Evolutionary conservation across 2,888 invertebrate species (phyloP).

Genomic region (Clivina fossor): DNA sequence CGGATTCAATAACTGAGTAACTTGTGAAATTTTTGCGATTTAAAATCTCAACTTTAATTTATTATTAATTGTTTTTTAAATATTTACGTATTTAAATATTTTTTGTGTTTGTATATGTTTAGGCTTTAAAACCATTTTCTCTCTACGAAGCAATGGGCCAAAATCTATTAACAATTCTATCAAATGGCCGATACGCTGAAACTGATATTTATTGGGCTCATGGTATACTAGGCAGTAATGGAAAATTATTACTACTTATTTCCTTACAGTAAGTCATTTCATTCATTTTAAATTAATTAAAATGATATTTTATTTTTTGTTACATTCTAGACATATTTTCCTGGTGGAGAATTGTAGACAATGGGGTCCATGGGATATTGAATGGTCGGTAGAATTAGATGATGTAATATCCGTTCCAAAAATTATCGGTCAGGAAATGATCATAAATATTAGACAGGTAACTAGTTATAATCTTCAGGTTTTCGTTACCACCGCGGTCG

Average conservation of each 20-base stretch:
- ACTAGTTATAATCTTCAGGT: too few relatives aligned
- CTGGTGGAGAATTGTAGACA: conserved; percentile 68
- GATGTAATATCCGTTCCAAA: conserved; percentile 70
- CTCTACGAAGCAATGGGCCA: conserved; percentile 70
- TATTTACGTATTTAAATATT: neutral
- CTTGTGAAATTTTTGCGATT: too few relatives aligned
- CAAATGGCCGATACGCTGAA: conserved; percentile 65
- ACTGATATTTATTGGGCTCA: conserved; percentile 73
- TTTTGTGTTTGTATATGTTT: conserved; percentile 38
- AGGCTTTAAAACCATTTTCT: conserved; percentile 76
- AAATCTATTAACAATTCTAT: conserved; percentile 64
- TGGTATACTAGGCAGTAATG: conserved; percentile 62
- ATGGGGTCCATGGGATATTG: conserved; percentile 74
- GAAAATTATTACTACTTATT: conserved; percentile 67
- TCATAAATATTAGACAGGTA: conserved; percentile 76
- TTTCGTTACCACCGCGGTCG: too few relatives aligned
- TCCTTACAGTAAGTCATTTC: conserved; percentile 65
- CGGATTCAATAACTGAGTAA: too few relatives aligned
- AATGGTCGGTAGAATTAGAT: conserved; percentile 73
- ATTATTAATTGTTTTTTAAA: neutral
- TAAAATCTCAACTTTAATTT: neutral
- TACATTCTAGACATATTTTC: conserved; percentile 66
- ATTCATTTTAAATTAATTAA: conserved; percentile 3
- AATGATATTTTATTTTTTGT: conserved; percentile 18
- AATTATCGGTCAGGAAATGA: conserved; percentile 61